Conservation (phyloP, 2,888 invertebrate genomes). For the Aethes cnicana region DNA sequence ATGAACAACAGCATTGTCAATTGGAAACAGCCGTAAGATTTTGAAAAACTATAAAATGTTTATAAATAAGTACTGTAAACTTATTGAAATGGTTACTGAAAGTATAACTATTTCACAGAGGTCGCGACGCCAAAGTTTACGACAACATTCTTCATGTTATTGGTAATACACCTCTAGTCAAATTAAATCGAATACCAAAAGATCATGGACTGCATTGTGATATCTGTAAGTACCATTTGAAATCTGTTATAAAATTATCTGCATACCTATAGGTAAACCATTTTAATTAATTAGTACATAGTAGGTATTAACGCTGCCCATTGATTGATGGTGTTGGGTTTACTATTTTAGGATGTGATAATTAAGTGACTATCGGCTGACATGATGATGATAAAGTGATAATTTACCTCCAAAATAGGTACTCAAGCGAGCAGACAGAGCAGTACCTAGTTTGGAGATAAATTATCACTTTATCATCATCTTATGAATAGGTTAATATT, state of each 20-base stretch:
- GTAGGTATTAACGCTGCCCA: too few species aligned
- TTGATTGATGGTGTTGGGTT: too few species aligned
- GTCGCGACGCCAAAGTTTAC: constrained; percentile 64
- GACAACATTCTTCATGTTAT: constrained; percentile 86
- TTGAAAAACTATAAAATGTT: background rate
- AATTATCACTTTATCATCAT: too few species aligned
- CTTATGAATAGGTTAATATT: too few species aligned
- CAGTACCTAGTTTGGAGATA: too few species aligned
- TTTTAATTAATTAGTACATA: too few species aligned
- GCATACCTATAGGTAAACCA: too few species aligned
- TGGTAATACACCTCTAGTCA: constrained; percentile 89
- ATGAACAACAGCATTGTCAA: constrained; percentile 2
- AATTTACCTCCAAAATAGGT: too few species aligned
- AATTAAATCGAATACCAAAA: constrained; percentile 87
- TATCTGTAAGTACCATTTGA: constrained; percentile 79
- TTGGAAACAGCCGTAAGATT: constrained; percentile 24
- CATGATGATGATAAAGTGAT: too few species aligned
- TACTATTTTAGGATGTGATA: too few species aligned
- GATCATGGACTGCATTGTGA: constrained; percentile 87
- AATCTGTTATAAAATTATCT: background rate
- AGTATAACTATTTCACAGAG: constrained; percentile 32
- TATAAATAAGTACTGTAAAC: background rate
- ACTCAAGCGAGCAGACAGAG: too few species aligned
- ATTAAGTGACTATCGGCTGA: too few species aligned
- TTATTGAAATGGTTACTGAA: background rate